Percentiles rank a stretch among this genome's conserved stretches.
These are phyloP conservation scores for Coremacera marginata DNA, from an alignment of 2,888 invertebrate species.

Conservation along the genomic window DNA sequence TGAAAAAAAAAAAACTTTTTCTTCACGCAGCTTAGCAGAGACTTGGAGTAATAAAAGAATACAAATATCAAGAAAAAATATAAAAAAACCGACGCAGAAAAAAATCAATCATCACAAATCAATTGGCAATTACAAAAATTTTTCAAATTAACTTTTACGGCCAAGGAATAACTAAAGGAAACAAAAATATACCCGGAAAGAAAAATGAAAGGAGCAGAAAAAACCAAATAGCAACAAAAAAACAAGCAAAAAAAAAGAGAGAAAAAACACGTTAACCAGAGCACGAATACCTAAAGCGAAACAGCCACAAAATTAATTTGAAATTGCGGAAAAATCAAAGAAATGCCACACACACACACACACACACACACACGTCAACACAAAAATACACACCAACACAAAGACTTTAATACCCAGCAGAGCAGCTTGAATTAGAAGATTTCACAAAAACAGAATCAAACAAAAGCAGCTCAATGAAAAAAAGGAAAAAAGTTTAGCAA, in stretches of 20 bases:
- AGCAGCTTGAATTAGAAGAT: not conserved
- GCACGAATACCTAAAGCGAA: not conserved
- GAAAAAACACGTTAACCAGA: not conserved
- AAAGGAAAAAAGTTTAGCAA: not conserved
- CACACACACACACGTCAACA: not conserved
- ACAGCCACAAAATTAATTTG: slow-evolving; percentile 58
- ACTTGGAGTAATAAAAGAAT: not conserved
- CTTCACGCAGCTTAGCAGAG: not conserved
- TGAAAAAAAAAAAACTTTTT: no score
- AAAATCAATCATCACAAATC: slow-evolving; percentile 57
- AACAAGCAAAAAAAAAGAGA: not conserved
- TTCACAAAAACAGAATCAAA: not conserved
- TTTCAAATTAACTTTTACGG: slow-evolving; percentile 59
- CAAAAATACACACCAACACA: not conserved
- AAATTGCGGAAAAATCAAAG: slow-evolving; percentile 28
- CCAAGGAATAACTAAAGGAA: not conserved
- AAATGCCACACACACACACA: slow-evolving; percentile 4
- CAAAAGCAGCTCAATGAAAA: not conserved
- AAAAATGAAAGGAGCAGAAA: not conserved
- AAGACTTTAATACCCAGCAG: not conserved
- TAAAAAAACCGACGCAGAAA: slow-evolving; percentile 47
- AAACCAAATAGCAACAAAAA: not conserved
- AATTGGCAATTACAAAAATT: slow-evolving; percentile 58
- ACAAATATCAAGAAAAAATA: not conserved
- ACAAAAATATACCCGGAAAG: not conserved